These are phyloP conservation scores for Phortica magna DNA, from an alignment of 2,888 invertebrate genomes.

Conservation along the genomic window DNA sequence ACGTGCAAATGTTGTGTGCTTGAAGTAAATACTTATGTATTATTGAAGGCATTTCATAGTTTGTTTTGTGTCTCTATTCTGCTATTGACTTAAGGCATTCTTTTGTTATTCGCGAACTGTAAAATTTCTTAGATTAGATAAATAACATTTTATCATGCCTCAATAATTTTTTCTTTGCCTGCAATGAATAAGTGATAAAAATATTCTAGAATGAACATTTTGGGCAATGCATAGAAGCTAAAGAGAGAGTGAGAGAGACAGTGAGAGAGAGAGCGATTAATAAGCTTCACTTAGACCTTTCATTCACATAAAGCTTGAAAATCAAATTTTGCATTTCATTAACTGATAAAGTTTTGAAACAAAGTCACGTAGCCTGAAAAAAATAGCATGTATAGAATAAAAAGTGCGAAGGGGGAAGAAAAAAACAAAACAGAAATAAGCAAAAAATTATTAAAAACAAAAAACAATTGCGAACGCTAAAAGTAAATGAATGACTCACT, in stretches of 20 bases:
- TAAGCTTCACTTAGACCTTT: no score
- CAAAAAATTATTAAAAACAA: background rate
- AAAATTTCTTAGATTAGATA: background rate
- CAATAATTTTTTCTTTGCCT: background rate
- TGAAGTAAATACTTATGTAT: background rate
- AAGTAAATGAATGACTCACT: conserved; percentile 17
- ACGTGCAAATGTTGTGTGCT: background rate
- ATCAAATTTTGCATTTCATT: background rate
- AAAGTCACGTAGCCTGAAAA: background rate
- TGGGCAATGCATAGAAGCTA: no score
- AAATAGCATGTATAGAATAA: background rate
- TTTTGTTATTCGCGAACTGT: background rate
- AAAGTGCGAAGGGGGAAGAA: background rate
- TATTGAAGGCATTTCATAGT: background rate
- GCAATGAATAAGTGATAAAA: background rate
- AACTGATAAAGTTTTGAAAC: background rate
- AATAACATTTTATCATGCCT: background rate
- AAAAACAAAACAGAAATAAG: conserved; percentile 2
- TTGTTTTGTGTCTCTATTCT: background rate
- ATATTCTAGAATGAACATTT: no score
- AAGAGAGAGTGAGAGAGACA: no score
- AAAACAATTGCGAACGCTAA: conserved; percentile 2
- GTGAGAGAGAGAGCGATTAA: no score
- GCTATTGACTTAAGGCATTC: background rate
- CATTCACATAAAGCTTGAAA: background rate